A percentile compares a stretch with the other conserved stretches of the same genome.
These are phyloP conservation scores for Brassicogethes aeneus DNA, from an alignment of 2,888 invertebrate species.

Conservation along the genomic window DNA sequence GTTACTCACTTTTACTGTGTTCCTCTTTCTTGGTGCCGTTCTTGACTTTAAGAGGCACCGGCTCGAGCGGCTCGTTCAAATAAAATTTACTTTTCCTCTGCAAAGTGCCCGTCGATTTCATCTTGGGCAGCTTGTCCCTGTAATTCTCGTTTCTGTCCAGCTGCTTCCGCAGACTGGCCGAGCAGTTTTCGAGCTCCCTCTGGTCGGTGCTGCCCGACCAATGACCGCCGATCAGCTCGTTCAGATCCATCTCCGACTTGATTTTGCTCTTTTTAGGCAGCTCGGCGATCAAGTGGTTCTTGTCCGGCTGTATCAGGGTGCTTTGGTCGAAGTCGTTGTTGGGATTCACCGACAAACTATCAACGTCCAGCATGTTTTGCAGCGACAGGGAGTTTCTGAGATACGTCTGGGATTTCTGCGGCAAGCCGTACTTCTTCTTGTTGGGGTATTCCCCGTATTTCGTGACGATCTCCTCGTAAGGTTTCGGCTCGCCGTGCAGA, in stretches of 20 bases:
- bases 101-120: neutral
- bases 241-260: slow-evolving; percentile 36
- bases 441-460: slow-evolving; percentile 27
- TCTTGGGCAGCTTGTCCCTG: slow-evolving; percentile 18
- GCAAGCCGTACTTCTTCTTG: slow-evolving; percentile 17
- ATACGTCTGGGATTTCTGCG: slow-evolving; percentile 21
- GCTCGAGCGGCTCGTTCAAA: slow-evolving; percentile 9
- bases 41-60: neutral
- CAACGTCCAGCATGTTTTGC: slow-evolving; percentile 33
- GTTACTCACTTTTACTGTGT: slow-evolving; percentile 23
- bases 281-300: slow-evolving; percentile 29
- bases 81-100: slow-evolving; percentile 20
- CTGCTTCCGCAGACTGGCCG: slow-evolving; percentile 23
- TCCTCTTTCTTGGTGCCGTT: slow-evolving; percentile 7
- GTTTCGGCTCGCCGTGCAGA: slow-evolving; percentile 16
- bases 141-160: slow-evolving; percentile 26
- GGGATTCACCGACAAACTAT: slow-evolving; percentile 30
- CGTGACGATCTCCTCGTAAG: slow-evolving; percentile 31
- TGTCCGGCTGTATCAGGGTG: slow-evolving; percentile 35
- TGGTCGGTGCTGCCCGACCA: slow-evolving; percentile 29
- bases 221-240: slow-evolving; percentile 33
- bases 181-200: slow-evolving; percentile 24
- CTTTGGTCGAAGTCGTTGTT: slow-evolving; percentile 41
- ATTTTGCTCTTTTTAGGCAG: slow-evolving; percentile 23
- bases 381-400: slow-evolving; percentile 31